A percentile compares a stretch with the other conserved stretches of the same genome.
These are phyloP conservation scores for Acleris cristana DNA, from an alignment of 2,888 invertebrate genomes.

Conservation along the genomic window DNA sequence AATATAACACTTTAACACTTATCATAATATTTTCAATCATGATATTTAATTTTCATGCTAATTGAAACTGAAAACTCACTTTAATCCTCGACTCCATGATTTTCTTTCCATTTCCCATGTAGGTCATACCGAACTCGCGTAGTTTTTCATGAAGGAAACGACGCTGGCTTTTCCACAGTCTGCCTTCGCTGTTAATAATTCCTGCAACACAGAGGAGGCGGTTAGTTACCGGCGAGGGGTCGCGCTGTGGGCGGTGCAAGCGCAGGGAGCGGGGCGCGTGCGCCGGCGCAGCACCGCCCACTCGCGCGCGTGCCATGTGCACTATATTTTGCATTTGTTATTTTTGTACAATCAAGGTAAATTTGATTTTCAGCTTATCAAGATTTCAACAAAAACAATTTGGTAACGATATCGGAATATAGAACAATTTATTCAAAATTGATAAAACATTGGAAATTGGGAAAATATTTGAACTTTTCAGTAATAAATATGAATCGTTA, in stretches of 20 bases:
- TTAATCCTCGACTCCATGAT: conserved; percentile 93
- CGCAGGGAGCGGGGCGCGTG: conserved; percentile 54
- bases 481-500: conserved; percentile 5
- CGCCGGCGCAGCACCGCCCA: conserved; percentile 56
- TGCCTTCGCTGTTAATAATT: conserved; percentile 94
- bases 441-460: neutral
- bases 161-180: conserved; percentile 95
- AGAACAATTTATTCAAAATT: neutral
- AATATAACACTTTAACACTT: neutral
- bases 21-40: neutral
- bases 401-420: conserved; percentile 4
- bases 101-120: conserved; percentile 90
- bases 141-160: conserved; percentile 94
- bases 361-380: neutral
- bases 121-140: conserved; percentile 94
- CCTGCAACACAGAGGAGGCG: conserved; percentile 82
- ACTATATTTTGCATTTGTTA: conserved; percentile 1
- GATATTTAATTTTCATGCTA: neutral
- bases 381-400: neutral
- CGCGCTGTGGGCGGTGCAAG: conserved; percentile 65
- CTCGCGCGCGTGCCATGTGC: conserved; percentile 43
- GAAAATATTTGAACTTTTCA: neutral
- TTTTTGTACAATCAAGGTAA: neutral
- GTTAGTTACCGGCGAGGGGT: conserved; percentile 50
- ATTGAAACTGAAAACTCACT: conserved; percentile 78